phyloP scores from a whole-genome alignment of 2,113 vertebrate species.

The Muscicapa adusta region DNA sequence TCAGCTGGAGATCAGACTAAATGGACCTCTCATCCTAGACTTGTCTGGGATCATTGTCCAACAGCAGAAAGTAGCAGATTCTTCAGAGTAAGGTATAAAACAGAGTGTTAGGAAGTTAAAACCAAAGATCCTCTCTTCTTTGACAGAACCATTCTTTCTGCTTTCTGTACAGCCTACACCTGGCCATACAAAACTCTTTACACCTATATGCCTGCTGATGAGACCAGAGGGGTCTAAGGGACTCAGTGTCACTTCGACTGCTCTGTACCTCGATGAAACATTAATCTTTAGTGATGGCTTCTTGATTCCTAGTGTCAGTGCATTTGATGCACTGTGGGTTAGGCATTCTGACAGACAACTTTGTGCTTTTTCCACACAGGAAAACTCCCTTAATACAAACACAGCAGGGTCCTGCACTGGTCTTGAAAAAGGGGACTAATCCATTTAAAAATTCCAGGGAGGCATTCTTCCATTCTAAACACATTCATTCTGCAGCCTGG shows the following conservation, averaged over 20 bases:
- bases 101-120: background rate
- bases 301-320: background rate
- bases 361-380: background rate
- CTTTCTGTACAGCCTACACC: background rate
- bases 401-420: background rate
- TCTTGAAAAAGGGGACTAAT: background rate
- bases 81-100: background rate
- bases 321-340: background rate
- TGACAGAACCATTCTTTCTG: background rate
- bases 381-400: background rate
- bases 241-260: background rate
- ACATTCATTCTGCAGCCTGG: background rate
- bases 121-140: background rate
- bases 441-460: background rate
- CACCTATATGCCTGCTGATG: background rate
- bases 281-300: background rate
- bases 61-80: background rate
- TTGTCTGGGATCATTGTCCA: background rate
- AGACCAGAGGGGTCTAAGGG: background rate
- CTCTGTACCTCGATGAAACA: background rate
- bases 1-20: background rate
- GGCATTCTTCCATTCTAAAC: background rate
- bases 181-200: background rate
- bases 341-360: background rate
- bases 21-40: background rate